A percentile compares a stretch with the other conserved stretches of the same genome.
Evolutionary conservation across 2,888 invertebrate species (phyloP).

Genomic region (Aromia moschata): DNA sequence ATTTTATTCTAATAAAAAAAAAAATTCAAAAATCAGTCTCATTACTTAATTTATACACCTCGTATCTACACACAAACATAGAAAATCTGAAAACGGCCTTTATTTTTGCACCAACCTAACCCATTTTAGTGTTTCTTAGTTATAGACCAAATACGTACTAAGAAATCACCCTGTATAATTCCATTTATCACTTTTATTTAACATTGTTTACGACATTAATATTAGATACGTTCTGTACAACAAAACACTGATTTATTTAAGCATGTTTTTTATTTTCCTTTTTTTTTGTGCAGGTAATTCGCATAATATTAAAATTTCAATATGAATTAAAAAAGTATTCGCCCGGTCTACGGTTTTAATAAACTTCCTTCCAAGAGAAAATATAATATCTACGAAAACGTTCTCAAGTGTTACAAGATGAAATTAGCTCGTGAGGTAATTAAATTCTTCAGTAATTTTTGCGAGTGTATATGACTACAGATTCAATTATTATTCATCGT

Average conservation of each 20-base stretch:
- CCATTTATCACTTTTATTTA: too few relatives aligned
- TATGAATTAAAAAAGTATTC: constrained; percentile 23
- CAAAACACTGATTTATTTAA: not conserved
- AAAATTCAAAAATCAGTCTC: too few relatives aligned
- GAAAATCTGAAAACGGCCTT: too few relatives aligned
- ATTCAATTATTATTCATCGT: constrained; percentile 12
- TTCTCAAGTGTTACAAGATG: constrained; percentile 31
- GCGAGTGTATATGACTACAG: constrained; percentile 21
- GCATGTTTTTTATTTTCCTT: not conserved
- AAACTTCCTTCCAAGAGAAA: constrained; percentile 28
- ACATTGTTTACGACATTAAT: too few relatives aligned
- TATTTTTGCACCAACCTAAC: too few relatives aligned
- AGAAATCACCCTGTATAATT: too few relatives aligned
- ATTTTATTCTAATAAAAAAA: too few relatives aligned
- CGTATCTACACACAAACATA: too few relatives aligned
- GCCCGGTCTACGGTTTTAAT: constrained; percentile 30
- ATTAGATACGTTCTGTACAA: too few relatives aligned
- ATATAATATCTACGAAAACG: constrained; percentile 27
- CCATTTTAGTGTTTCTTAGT: too few relatives aligned
- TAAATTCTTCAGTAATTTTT: constrained; percentile 33
- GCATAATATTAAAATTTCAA: constrained; percentile 13
- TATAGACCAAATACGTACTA: too few relatives aligned
- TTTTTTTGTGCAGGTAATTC: not conserved
- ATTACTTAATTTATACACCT: too few relatives aligned
- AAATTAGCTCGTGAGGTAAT: constrained; percentile 30